phyloP scores from a whole-genome alignment of 1,140 invertebrate species.

The Meloidogyne floridensis region DNA sequence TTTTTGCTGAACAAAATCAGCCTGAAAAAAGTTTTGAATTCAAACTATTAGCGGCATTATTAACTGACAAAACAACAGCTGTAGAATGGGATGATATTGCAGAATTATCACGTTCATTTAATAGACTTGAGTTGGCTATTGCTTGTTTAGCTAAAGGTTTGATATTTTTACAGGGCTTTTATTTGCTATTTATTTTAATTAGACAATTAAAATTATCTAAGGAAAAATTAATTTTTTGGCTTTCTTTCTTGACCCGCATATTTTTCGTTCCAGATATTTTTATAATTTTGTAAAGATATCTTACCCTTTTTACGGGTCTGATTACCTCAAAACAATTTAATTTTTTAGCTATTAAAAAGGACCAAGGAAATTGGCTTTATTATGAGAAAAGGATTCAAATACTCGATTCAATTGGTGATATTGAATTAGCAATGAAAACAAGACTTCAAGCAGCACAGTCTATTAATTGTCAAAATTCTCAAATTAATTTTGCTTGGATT shows the following conservation, averaged over 20 bases:
- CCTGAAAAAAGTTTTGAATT: constrained; percentile 55
- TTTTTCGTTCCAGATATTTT: not conserved
- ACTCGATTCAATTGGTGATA: constrained; percentile 50
- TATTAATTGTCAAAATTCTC: constrained; percentile 47
- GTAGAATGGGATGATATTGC: constrained; percentile 60
- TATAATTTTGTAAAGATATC: too few relatives aligned
- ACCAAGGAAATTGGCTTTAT: constrained; percentile 58
- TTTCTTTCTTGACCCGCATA: constrained; percentile 17
- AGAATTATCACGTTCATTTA: constrained; percentile 48
- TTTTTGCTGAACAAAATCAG: constrained; percentile 53
- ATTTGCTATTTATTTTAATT: too few relatives aligned
- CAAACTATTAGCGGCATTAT: constrained; percentile 54
- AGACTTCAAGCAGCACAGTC: constrained; percentile 55
- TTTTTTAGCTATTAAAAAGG: constrained; percentile 52
- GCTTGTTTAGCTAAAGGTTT: constrained; percentile 60
- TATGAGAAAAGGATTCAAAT: constrained; percentile 63
- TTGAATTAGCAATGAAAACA: constrained; percentile 57
- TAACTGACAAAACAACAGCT: constrained; percentile 50
- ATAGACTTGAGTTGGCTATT: constrained; percentile 55
- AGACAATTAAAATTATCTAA: too few relatives aligned
- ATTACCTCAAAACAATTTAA: not conserved
- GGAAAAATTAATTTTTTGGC: too few relatives aligned
- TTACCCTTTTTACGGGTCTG: too few relatives aligned
- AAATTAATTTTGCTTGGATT: constrained; percentile 56
- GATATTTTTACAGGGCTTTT: not conserved